phyloP scores from a whole-genome alignment of 1,140 invertebrate genomes.

The Magallana angulata region DNA sequence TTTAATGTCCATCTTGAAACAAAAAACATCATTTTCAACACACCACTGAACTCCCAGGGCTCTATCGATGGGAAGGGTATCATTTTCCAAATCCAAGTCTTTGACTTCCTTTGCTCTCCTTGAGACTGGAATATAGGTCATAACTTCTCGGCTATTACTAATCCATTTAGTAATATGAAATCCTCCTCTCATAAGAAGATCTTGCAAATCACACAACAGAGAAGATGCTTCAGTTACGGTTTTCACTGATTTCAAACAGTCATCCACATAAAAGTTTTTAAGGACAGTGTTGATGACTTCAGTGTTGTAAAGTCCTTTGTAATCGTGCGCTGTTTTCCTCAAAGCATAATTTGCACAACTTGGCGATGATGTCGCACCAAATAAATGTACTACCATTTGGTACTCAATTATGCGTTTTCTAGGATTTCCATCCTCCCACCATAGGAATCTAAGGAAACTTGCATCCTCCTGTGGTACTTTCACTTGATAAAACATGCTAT shows the following conservation, averaged over 20 bases:
- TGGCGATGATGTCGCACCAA: conserved; percentile 24
- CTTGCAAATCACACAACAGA: conserved; percentile 10
- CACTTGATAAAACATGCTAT: conserved; percentile 53
- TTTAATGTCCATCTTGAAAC: conserved; percentile 53
- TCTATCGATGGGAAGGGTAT: conserved; percentile 56
- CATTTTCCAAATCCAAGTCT: conserved; percentile 52
- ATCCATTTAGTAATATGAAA: conserved; percentile 59
- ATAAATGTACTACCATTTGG: conserved; percentile 17
- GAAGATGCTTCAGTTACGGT: conserved; percentile 43
- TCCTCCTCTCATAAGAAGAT: conserved; percentile 41
- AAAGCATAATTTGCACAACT: conserved; percentile 22
- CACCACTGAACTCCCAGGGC: conserved; percentile 64
- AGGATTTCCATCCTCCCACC: conserved; percentile 42
- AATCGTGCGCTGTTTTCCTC: conserved; percentile 49
- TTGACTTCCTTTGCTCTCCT: conserved; percentile 41
- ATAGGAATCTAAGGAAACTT: conserved; percentile 38
- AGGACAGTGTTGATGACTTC: conserved; percentile 55
- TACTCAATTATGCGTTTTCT: background rate
- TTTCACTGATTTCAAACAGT: conserved; percentile 58
- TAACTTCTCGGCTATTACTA: conserved; percentile 53
- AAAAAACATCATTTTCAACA: conserved; percentile 56
- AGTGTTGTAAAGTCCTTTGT: background rate
- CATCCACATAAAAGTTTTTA: conserved; percentile 67
- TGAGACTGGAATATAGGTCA: conserved; percentile 53
- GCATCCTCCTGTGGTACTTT: background rate